Conservation (phyloP, 1,140 invertebrate genomes). For the Teleopsis dalmanni region DNA sequence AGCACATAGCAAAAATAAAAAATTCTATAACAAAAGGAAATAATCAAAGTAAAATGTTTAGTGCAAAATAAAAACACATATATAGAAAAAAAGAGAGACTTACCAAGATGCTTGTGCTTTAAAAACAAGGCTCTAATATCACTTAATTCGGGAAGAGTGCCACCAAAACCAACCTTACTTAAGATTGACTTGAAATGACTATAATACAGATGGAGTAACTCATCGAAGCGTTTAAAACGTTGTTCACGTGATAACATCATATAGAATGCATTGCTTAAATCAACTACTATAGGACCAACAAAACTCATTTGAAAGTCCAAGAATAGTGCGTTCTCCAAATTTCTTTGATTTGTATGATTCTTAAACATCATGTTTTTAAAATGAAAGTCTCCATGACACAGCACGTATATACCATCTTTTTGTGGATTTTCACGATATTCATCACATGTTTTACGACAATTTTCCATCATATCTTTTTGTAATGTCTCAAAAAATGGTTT, state of each 20-base stretch:
- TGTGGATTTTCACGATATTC: background rate
- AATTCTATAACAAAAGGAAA: too few relatives aligned
- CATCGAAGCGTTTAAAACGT: conserved; percentile 6
- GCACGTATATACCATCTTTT: conserved; percentile 4
- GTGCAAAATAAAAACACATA: too few relatives aligned
- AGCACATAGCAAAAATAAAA: too few relatives aligned
- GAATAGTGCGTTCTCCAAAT: background rate
- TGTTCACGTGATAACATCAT: conserved; percentile 9
- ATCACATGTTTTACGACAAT: conserved; percentile 7
- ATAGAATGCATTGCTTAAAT: conserved; percentile 15
- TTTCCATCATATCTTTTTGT: background rate
- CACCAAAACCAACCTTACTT: conserved; percentile 4
- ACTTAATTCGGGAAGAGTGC: conserved; percentile 2
- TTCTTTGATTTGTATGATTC: background rate
- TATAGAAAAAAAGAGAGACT: too few relatives aligned
- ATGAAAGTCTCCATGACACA: conserved; percentile 13
- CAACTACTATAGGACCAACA: conserved; percentile 14
- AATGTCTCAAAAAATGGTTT: conserved; percentile 13
- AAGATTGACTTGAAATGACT: conserved; percentile 8
- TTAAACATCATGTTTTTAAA: conserved; percentile 7
- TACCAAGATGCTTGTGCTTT: conserved; percentile 12
- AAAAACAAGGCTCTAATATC: conserved; percentile 10
- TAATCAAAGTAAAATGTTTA: too few relatives aligned
- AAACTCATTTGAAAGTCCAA: conserved; percentile 16
- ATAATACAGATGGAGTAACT: conserved; percentile 14